phyloP scores from a whole-genome alignment of 2,797 vertebrate species.

The Chlorospingus flavigularis region DNA sequence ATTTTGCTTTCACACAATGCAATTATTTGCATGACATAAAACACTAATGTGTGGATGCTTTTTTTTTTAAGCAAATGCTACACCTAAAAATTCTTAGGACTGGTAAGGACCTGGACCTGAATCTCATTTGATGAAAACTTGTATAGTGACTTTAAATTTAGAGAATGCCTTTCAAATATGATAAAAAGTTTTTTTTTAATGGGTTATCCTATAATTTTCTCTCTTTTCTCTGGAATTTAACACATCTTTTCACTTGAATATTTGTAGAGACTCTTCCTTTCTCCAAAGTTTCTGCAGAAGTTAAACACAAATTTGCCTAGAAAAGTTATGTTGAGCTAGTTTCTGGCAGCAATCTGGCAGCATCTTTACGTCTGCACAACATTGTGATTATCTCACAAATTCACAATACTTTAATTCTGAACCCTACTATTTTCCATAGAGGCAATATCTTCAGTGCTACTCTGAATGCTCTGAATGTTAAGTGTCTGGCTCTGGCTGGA shows the following conservation, averaged over 20 bases:
- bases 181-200: neutral
- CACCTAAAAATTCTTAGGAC: neutral
- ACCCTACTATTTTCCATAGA: conserved; percentile 15
- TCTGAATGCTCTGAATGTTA: conserved; percentile 44
- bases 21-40: neutral
- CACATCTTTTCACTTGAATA: neutral
- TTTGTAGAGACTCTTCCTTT: neutral
- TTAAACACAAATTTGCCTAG: neutral
- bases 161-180: neutral
- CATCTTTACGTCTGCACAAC: neutral
- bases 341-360: neutral
- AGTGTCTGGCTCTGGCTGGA: conserved; percentile 8
- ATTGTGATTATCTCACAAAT: conserved; percentile 23
- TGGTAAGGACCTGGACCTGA: neutral
- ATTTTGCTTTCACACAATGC: neutral
- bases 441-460: neutral
- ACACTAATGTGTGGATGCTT: neutral
- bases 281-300: neutral
- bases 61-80: neutral
- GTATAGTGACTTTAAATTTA: neutral
- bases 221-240: neutral
- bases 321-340: neutral
- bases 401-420: conserved; percentile 16
- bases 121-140: neutral
- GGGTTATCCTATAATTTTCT: neutral